Evolutionary conservation across 2,113 vertebrate species (phyloP).

Genomic region (Atlantisia rogersi): DNA sequence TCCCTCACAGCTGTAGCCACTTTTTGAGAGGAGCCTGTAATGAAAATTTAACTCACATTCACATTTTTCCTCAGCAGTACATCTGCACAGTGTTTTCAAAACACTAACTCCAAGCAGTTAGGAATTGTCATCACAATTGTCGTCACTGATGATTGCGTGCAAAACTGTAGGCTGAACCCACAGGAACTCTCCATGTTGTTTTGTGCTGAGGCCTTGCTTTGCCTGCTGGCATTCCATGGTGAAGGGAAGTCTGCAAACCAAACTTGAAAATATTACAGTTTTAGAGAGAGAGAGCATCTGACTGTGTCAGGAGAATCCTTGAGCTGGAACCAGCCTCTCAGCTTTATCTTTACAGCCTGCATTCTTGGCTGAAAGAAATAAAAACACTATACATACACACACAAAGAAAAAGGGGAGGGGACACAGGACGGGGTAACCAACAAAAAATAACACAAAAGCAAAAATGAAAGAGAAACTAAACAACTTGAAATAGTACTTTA

Average conservation of each 20-base stretch:
- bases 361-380: background rate
- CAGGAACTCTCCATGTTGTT: background rate
- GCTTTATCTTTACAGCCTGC: background rate
- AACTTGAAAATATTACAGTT: background rate
- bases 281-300: background rate
- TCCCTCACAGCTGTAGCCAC: fast-evolving
- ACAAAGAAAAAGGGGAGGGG: too few relatives aligned
- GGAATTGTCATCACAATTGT: background rate
- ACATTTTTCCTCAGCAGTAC: background rate
- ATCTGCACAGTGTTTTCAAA: background rate
- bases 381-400: background rate
- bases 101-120: fast-evolving
- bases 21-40: background rate
- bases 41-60: background rate
- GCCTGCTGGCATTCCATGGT: background rate
- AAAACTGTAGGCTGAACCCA: background rate
- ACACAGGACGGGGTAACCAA: too few relatives aligned
- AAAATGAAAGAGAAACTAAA: background rate
- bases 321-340: background rate
- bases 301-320: background rate
- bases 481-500: background rate
- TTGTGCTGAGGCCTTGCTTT: background rate
- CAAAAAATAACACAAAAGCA: background rate
- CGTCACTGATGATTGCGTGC: background rate
- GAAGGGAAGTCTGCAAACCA: background rate